Evolutionary conservation across 2,888 invertebrate species (phyloP).

Genomic region (Torymus auratus): DNA sequence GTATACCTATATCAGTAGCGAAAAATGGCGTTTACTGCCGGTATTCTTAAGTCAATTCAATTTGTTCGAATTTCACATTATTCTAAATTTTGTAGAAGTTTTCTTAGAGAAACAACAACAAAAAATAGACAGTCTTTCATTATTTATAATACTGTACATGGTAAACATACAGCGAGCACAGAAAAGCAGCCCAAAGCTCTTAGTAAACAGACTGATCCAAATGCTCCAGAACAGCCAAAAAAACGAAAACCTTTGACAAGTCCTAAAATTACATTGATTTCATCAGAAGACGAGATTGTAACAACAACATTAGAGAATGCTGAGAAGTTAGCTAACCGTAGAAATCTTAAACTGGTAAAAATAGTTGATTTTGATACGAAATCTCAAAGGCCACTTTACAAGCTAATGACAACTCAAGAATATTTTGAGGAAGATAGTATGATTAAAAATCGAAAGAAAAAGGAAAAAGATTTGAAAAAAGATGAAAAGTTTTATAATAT

Average conservation of each 20-base stretch:
- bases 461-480: constrained; percentile 60
- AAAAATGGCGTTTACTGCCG: constrained; percentile 41
- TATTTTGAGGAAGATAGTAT: constrained; percentile 80
- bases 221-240: constrained; percentile 54
- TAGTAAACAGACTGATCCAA: not conserved
- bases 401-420: constrained; percentile 79
- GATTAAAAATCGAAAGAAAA: constrained; percentile 59
- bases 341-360: constrained; percentile 84
- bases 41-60: constrained; percentile 1
- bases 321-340: constrained; percentile 82
- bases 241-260: constrained; percentile 68
- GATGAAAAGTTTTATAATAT: constrained; percentile 69
- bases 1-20: not conserved
- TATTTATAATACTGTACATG: not conserved
- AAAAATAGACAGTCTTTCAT: constrained; percentile 7
- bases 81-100: not conserved
- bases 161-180: not conserved
- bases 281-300: constrained; percentile 79
- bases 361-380: constrained; percentile 83
- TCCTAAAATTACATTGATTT: constrained; percentile 81
- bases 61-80: constrained; percentile 5
- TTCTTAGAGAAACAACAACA: constrained; percentile 12
- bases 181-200: not conserved
- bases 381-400: constrained; percentile 83
- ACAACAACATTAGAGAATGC: constrained; percentile 84